phyloP scores from a whole-genome alignment of 1,140 invertebrate species.

The Coelopa frigida region DNA sequence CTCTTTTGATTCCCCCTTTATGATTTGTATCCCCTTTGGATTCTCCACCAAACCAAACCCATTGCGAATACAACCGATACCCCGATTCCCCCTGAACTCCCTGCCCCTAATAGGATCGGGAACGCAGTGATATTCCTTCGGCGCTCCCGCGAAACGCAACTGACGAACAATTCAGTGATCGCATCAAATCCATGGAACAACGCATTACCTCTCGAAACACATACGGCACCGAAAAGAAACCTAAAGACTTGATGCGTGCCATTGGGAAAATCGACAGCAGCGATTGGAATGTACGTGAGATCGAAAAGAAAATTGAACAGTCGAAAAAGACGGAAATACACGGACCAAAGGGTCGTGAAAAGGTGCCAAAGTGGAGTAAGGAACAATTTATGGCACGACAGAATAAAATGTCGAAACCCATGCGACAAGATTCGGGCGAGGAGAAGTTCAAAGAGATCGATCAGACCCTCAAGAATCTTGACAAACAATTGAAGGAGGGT shows the following conservation, averaged over 20 bases:
- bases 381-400: constrained; percentile 79
- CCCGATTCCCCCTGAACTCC: not conserved
- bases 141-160: constrained; percentile 50
- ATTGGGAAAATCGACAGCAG: constrained; percentile 85
- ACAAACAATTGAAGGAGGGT: constrained; percentile 74
- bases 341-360: constrained; percentile 58
- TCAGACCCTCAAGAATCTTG: constrained; percentile 68
- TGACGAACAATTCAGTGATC: constrained; percentile 64
- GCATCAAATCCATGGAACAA: constrained; percentile 62
- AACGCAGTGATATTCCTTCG: constrained; percentile 51
- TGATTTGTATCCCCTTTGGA: no score
- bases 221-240: constrained; percentile 62
- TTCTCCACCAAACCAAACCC: no score
- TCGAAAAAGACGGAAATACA: constrained; percentile 60
- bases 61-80: no score
- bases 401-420: constrained; percentile 63
- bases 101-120: constrained; percentile 52
- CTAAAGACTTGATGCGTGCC: constrained; percentile 75
- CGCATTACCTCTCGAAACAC: constrained; percentile 48
- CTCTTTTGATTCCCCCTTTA: not conserved
- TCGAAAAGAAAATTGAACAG: constrained; percentile 84
- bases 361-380: constrained; percentile 84
- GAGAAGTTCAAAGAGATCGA: constrained; percentile 67
- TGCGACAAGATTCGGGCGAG: constrained; percentile 51
- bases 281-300: constrained; percentile 88